Conservation (phyloP, 2,113 vertebrate genomes). For the Myodes glareolus region DNA sequence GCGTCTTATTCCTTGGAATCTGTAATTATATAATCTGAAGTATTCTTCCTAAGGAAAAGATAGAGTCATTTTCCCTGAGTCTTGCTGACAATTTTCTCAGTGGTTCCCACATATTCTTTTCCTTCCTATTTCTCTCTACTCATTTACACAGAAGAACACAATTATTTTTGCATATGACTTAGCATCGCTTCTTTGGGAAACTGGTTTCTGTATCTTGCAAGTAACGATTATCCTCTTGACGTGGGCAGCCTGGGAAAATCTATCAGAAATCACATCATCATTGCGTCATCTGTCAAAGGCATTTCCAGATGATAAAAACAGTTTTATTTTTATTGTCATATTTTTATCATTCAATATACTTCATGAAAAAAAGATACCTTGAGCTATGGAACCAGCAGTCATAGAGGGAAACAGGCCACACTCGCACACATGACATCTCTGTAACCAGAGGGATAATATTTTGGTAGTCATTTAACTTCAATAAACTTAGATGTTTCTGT, state of each 20-base stretch:
- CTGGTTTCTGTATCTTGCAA: constrained; percentile 7
- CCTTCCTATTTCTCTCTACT: neutral
- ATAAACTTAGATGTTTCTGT: neutral
- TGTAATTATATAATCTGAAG: constrained; percentile 52
- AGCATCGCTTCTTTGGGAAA: neutral
- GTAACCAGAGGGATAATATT: neutral
- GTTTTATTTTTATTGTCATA: neutral
- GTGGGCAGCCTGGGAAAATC: neutral
- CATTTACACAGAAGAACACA: neutral
- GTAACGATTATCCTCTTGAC: neutral
- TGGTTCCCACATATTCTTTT: constrained; percentile 5
- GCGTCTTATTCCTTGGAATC: constrained; percentile 28
- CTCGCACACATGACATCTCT: neutral
- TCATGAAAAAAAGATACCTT: constrained; percentile 4
- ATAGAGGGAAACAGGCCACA: neutral
- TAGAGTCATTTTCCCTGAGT: constrained; percentile 26
- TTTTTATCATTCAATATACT: constrained; percentile 6
- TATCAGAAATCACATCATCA: neutral
- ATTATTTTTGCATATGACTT: neutral
- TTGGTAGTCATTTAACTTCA: neutral
- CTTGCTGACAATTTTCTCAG: constrained; percentile 32
- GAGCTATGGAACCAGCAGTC: neutral
- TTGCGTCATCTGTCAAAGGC: neutral
- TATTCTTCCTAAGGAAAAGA: constrained; percentile 53
- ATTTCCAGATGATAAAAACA: no score